Evolutionary conservation across 2,113 vertebrate genomes (phyloP).

Genomic region (Calyptomena viridis): DNA sequence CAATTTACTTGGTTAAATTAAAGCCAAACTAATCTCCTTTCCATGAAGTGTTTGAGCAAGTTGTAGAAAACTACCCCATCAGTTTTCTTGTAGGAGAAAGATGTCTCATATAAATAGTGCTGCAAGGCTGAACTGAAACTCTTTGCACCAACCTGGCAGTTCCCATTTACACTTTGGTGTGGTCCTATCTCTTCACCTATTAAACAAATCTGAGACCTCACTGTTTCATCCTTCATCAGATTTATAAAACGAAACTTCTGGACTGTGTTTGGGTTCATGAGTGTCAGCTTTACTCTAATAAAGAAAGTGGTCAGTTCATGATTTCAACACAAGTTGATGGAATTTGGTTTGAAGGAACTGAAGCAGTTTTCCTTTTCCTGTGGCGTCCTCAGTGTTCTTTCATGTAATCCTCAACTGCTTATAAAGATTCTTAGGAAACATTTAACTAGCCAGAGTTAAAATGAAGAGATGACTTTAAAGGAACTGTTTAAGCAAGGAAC

Average conservation of each 20-base stretch:
- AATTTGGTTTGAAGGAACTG: constrained; percentile 41
- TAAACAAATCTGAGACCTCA: neutral
- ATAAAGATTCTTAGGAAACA: constrained; percentile 11
- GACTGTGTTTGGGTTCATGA: neutral
- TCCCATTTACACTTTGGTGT: neutral
- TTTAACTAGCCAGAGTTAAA: constrained; percentile 10
- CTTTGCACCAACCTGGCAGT: neutral
- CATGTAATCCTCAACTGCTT: neutral
- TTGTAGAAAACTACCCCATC: constrained; percentile 55
- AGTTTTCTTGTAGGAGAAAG: constrained; percentile 36
- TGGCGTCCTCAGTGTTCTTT: neutral
- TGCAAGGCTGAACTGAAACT: neutral
- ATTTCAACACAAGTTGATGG: constrained; percentile 34
- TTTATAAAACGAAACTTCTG: constrained; percentile 19
- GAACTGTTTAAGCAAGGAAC: neutral
- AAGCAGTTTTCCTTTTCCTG: neutral
- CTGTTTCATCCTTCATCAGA: constrained; percentile 9
- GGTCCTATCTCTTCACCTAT: neutral
- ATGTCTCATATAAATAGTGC: neutral
- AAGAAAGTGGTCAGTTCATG: constrained; percentile 44
- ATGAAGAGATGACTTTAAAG: neutral
- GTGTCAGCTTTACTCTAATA: neutral
- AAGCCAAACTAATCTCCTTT: constrained; percentile 68
- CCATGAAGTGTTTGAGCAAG: constrained; percentile 64
- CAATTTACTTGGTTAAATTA: constrained; percentile 67